These are phyloP conservation scores for Amiota mariae DNA, from an alignment of 2,888 invertebrate genomes.

Conservation along the genomic window DNA sequence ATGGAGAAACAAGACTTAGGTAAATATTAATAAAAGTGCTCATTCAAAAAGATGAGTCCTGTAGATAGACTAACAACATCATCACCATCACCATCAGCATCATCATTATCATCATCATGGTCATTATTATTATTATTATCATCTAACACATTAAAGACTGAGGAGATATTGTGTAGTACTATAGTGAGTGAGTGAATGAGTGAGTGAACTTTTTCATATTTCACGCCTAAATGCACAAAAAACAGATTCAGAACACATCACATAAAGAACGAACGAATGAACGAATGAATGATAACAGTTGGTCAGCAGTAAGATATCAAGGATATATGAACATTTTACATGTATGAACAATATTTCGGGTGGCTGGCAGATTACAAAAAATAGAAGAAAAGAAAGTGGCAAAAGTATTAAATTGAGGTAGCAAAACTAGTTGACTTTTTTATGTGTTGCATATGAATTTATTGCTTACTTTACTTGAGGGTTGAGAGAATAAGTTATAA, in stretches of 20 bases:
- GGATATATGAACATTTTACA: no score
- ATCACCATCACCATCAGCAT: no score
- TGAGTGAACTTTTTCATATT: conserved; percentile 57
- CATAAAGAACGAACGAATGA: neutral
- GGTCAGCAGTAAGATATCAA: neutral
- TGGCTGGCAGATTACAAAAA: neutral
- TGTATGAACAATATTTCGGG: no score
- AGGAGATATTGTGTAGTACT: neutral
- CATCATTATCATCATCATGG: no score
- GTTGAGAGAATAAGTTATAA: neutral
- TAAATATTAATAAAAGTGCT: conserved; percentile 61
- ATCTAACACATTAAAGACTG: conserved; percentile 21
- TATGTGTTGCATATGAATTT: conserved; percentile 33
- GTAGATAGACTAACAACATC: no score
- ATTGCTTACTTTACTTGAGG: conserved; percentile 30
- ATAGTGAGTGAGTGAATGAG: conserved; percentile 40
- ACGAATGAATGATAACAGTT: conserved; percentile 4
- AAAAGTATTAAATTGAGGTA: conserved; percentile 15
- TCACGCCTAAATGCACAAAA: conserved; percentile 26
- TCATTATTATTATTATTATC: neutral
- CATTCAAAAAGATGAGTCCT: conserved; percentile 26
- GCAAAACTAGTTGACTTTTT: conserved; percentile 26
- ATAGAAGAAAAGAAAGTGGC: neutral
- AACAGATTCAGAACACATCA: neutral
- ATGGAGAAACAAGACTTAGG: conserved; percentile 46